phyloP scores from a whole-genome alignment of 2,888 invertebrate genomes.

The Erebia palarica region DNA sequence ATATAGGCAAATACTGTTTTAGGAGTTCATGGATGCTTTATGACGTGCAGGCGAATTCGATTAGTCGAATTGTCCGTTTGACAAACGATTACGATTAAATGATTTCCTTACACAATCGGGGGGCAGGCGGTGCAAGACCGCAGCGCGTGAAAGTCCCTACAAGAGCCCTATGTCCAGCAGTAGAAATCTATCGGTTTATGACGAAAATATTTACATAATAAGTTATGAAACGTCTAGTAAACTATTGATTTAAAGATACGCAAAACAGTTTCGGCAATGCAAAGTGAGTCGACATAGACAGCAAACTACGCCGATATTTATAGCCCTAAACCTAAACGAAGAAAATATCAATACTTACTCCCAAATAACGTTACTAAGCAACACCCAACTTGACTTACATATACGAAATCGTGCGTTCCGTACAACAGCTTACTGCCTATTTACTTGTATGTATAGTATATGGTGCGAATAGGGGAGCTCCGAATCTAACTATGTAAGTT shows the following conservation, averaged over 20 bases:
- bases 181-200: too few species aligned
- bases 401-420: slow-evolving; percentile 14
- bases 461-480: slow-evolving; percentile 34
- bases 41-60: too few species aligned
- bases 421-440: slow-evolving; percentile 7
- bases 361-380: slow-evolving; percentile 35
- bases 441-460: slow-evolving; percentile 34
- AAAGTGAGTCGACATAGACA: neutral
- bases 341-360: slow-evolving; percentile 35
- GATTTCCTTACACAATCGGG: too few species aligned
- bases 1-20: too few species aligned
- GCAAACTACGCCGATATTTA: neutral
- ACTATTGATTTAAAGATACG: neutral
- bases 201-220: too few species aligned
- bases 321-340: neutral
- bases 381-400: slow-evolving; percentile 28
- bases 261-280: neutral
- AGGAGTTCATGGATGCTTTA: too few species aligned
- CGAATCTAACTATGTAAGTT: slow-evolving; percentile 34
- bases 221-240: neutral
- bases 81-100: too few species aligned
- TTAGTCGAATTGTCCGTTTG: too few species aligned
- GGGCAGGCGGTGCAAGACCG: too few species aligned
- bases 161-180: too few species aligned
- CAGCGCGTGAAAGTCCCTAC: too few species aligned